These are phyloP conservation scores for Tapirus terrestris DNA, from an alignment of 2,113 vertebrate genomes.

Conservation along the genomic window DNA sequence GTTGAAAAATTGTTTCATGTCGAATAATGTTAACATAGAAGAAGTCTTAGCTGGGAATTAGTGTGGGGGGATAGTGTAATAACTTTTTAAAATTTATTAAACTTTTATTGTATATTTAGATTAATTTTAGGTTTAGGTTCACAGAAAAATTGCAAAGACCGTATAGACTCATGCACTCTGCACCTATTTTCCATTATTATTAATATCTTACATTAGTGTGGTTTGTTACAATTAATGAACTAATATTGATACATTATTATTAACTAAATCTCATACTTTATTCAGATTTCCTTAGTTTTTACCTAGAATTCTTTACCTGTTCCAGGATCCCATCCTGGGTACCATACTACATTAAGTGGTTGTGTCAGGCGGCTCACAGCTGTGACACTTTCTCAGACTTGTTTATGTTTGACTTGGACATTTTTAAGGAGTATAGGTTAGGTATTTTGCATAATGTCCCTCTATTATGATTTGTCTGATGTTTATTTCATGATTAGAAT, in stretches of 20 bases:
- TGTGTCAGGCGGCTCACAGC: not conserved
- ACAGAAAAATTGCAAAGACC: not conserved
- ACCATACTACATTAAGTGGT: not conserved
- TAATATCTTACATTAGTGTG: not conserved
- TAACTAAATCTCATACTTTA: not conserved
- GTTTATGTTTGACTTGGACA: not conserved
- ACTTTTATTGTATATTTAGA: not conserved
- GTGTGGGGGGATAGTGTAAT: not conserved
- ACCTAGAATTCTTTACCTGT: not conserved
- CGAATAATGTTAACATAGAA: not conserved
- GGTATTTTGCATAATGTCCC: not conserved
- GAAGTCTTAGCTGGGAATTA: not conserved
- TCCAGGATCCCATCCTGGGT: not conserved
- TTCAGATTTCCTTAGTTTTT: not conserved
- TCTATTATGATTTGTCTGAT: not conserved
- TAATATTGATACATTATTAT: not conserved
- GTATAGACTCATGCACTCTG: not conserved
- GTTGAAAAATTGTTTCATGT: not conserved
- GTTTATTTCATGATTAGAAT: not conserved
- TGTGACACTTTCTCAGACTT: not conserved
- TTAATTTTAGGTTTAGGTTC: not conserved
- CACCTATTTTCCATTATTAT: not conserved
- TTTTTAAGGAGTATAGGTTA: not conserved
- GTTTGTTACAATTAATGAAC: not conserved
- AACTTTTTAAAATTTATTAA: not conserved